These are phyloP conservation scores for Prosopocoilus inquinatus DNA, from an alignment of 2,888 invertebrate species.

Conservation along the genomic window DNA sequence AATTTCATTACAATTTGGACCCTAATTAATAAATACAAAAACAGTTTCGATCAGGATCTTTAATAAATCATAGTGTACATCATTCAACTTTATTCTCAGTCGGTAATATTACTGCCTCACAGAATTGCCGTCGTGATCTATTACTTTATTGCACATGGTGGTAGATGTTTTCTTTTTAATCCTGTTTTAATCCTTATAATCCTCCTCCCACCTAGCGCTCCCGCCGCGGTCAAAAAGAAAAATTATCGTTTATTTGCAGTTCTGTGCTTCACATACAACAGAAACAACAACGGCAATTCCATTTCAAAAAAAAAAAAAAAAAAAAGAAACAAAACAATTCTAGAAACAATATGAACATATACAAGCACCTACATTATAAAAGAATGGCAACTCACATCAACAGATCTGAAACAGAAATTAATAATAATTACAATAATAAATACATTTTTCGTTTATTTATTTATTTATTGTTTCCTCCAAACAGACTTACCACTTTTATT, in stretches of 20 bases:
- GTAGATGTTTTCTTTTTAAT: background rate
- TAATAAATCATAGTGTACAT: background rate
- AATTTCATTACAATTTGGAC: too few species aligned
- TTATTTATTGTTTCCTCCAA: too few species aligned
- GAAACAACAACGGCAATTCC: constrained; percentile 29
- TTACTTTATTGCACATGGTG: constrained; percentile 4
- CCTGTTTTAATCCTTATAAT: too few species aligned
- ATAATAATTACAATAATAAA: constrained; percentile 10
- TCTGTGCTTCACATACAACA: background rate
- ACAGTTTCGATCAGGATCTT: background rate
- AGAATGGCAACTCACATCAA: constrained; percentile 46
- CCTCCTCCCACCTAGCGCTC: too few species aligned
- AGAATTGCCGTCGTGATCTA: constrained; percentile 8
- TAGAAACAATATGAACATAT: constrained; percentile 21
- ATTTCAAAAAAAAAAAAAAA: constrained; percentile 20
- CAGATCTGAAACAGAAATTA: constrained; percentile 45
- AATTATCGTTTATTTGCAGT: background rate
- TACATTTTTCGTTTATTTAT: constrained; percentile 17
- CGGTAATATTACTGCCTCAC: background rate
- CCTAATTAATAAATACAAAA: too few species aligned
- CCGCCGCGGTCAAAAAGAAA: too few species aligned
- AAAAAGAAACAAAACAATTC: constrained; percentile 18
- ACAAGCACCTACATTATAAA: constrained; percentile 37
- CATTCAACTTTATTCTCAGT: background rate
- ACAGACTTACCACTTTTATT: too few species aligned